These are phyloP conservation scores for Anguilla anguilla DNA, from an alignment of 2,797 vertebrate species.

Conservation along the genomic window DNA sequence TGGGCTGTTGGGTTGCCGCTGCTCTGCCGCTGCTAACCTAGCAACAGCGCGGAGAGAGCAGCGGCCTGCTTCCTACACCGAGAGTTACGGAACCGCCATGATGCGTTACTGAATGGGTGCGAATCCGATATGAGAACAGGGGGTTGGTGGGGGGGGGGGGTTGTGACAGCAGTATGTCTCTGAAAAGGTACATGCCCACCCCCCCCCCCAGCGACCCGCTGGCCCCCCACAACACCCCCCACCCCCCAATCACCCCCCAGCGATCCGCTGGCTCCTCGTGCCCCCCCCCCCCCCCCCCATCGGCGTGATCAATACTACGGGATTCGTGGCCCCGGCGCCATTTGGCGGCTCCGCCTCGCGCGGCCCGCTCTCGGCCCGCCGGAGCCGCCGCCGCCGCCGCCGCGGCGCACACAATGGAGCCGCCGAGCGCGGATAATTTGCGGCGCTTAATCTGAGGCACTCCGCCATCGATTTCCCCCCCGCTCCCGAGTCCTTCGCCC, in stretches of 20 bases:
- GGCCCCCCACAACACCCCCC: too few relatives aligned
- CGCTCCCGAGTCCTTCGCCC: conserved; percentile 81
- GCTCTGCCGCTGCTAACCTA: too few relatives aligned
- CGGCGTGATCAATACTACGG: conserved; percentile 87
- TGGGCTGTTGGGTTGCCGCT: too few relatives aligned
- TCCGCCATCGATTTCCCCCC: conserved; percentile 85
- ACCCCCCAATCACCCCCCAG: conserved; percentile 59
- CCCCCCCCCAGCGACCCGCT: too few relatives aligned
- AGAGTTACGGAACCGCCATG: too few relatives aligned
- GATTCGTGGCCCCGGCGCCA: conserved; percentile 83
- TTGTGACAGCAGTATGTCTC: conserved; percentile 55
- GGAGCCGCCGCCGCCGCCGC: too few relatives aligned
- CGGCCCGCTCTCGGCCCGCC: conserved; percentile 31
- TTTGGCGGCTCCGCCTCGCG: conserved; percentile 84
- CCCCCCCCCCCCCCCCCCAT: conserved; percentile 31
- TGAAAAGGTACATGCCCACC: conserved; percentile 46
- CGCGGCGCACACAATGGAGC: conserved; percentile 75
- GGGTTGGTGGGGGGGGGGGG: conserved; percentile 48
- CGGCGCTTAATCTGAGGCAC: conserved; percentile 77
- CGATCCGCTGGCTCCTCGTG: background rate
- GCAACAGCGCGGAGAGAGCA: too few relatives aligned
- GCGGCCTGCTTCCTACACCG: too few relatives aligned
- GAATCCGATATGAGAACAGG: conserved; percentile 36
- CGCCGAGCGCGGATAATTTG: conserved; percentile 88
- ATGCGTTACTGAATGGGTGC: too few relatives aligned